Conservation (phyloP, 1,140 invertebrate genomes). For the Dreissena rostriformis region DNA sequence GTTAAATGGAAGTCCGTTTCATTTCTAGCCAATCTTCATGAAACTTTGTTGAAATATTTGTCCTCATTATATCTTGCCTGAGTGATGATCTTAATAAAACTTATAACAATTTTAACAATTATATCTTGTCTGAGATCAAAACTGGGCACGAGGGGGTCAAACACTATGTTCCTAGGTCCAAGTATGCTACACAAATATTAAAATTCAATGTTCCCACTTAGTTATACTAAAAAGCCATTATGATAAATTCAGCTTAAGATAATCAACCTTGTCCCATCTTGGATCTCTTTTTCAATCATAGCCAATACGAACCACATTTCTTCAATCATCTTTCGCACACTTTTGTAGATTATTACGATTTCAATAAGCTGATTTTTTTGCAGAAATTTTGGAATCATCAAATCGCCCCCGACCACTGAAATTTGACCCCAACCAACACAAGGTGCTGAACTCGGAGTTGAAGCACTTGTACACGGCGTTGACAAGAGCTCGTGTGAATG, state of each 20-base stretch:
- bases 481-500: conserved; percentile 70
- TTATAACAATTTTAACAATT: too few relatives aligned
- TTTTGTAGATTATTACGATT: too few relatives aligned
- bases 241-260: background rate
- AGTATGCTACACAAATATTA: too few relatives aligned
- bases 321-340: too few relatives aligned
- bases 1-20: too few relatives aligned
- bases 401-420: conserved; percentile 69
- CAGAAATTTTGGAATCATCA: conserved; percentile 67
- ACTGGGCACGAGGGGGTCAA: background rate
- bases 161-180: background rate
- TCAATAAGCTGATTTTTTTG: too few relatives aligned
- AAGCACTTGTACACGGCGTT: conserved; percentile 75
- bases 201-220: too few relatives aligned
- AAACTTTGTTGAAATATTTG: background rate
- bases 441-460: conserved; percentile 76
- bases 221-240: background rate
- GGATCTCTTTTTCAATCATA: too few relatives aligned
- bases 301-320: background rate
- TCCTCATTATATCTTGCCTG: background rate
- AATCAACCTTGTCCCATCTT: background rate
- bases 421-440: conserved; percentile 77
- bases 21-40: background rate
- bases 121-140: background rate
- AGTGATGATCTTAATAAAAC: too few relatives aligned